Evolutionary conservation across 1,140 invertebrate genomes (phyloP).

Genomic region (Drosophila mojavensis): DNA sequence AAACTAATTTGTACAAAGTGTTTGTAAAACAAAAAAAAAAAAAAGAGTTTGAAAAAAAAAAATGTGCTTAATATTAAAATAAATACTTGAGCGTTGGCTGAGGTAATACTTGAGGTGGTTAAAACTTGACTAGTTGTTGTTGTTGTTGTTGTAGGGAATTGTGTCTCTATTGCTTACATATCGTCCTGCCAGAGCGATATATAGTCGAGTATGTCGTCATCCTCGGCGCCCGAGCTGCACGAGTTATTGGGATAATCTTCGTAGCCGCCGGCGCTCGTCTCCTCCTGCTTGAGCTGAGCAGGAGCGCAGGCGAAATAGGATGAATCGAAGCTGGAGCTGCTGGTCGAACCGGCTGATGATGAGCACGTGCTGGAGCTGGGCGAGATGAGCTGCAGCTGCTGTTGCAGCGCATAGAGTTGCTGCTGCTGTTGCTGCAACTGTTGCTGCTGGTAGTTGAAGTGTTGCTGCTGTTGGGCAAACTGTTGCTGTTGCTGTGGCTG

Average conservation of each 20-base stretch:
- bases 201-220: slow-evolving; percentile 95
- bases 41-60: slow-evolving; percentile 32
- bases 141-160: neutral
- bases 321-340: slow-evolving; percentile 52
- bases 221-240: slow-evolving; percentile 86
- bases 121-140: slow-evolving; percentile 57
- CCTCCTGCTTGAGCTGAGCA: slow-evolving; percentile 47
- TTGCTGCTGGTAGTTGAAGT: slow-evolving; percentile 52
- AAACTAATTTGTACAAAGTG: slow-evolving; percentile 62
- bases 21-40: slow-evolving; percentile 39
- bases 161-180: slow-evolving; percentile 21
- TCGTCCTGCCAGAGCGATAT: slow-evolving; percentile 93
- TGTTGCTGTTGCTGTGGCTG: slow-evolving; percentile 23
- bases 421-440: slow-evolving; percentile 56
- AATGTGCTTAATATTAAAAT: slow-evolving; percentile 31
- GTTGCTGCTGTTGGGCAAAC: slow-evolving; percentile 15
- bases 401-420: slow-evolving; percentile 32
- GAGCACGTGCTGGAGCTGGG: slow-evolving; percentile 48
- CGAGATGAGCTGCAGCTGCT: slow-evolving; percentile 58
- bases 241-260: slow-evolving; percentile 75
- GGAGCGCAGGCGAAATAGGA: slow-evolving; percentile 39
- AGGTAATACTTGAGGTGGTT: slow-evolving; percentile 73
- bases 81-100: slow-evolving; percentile 66
- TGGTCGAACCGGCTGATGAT: slow-evolving; percentile 7
- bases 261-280: slow-evolving; percentile 32